Evolutionary conservation across 2,113 vertebrate genomes (phyloP).

Genomic region (Panthera tigris): DNA sequence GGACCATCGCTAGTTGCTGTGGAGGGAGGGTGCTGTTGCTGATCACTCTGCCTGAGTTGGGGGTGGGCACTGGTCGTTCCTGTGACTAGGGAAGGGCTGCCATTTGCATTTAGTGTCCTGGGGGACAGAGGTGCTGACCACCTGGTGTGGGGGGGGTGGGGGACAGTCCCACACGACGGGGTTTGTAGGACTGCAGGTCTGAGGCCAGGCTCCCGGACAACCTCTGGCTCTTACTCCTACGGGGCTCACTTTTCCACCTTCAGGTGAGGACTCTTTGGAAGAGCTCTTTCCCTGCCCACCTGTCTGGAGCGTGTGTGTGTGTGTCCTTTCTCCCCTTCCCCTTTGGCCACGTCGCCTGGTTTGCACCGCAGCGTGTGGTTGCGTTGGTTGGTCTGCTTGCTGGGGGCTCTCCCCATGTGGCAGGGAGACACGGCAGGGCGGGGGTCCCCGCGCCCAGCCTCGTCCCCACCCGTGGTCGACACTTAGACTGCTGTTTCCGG

Average conservation of each 20-base stretch:
- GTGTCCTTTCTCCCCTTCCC: neutral
- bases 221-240: neutral
- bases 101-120: neutral
- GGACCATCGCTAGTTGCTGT: fast-evolving
- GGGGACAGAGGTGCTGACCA: neutral
- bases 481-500: neutral
- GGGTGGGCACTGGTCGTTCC: too few relatives aligned
- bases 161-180: neutral
- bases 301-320: neutral
- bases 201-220: neutral
- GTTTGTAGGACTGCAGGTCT: too few relatives aligned
- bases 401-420: neutral
- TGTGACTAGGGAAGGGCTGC: neutral
- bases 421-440: too few relatives aligned
- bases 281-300: fast-evolving
- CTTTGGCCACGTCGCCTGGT: neutral
- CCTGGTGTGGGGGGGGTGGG: neutral
- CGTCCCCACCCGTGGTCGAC: too few relatives aligned
- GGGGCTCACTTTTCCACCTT: neutral
- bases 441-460: neutral
- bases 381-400: neutral
- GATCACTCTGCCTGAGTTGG: neutral
- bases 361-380: too few relatives aligned
- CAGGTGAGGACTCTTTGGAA: neutral
- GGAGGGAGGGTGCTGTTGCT: fast-evolving